phyloP scores from a whole-genome alignment of 1,140 invertebrate genomes.

The Drosophila equinoxialis region DNA sequence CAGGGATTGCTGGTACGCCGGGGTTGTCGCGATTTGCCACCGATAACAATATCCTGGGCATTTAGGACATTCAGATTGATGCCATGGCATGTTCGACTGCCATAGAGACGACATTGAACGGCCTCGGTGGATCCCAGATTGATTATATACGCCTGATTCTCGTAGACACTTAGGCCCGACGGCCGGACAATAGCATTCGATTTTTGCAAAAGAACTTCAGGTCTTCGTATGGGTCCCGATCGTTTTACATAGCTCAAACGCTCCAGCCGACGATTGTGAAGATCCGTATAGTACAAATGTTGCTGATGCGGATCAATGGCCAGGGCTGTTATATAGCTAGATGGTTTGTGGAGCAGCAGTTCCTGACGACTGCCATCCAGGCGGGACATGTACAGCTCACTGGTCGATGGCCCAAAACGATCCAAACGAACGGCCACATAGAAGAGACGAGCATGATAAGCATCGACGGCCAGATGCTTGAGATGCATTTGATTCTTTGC shows the following conservation, averaged over 20 bases:
- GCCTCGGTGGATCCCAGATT: conserved; percentile 83
- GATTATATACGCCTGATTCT: conserved; percentile 86
- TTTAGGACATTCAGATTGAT: conserved; percentile 83
- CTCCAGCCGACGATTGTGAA: conserved; percentile 86
- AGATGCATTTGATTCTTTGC: conserved; percentile 77
- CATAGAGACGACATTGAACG: conserved; percentile 84
- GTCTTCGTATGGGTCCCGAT: conserved; percentile 74
- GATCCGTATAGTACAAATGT: conserved; percentile 88
- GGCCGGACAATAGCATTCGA: conserved; percentile 83
- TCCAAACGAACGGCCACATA: conserved; percentile 84
- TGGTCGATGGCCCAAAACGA: conserved; percentile 81
- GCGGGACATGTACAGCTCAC: conserved; percentile 85
- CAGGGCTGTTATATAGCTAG: conserved; percentile 86
- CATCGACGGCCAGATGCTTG: conserved; percentile 84
- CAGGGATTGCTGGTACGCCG: conserved; percentile 82
- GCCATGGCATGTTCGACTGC: conserved; percentile 80
- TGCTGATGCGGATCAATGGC: conserved; percentile 87
- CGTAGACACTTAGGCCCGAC: conserved; percentile 85
- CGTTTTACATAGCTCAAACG: conserved; percentile 84
- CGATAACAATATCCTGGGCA: conserved; percentile 84
- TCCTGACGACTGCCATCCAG: conserved; percentile 86
- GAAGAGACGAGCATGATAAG: conserved; percentile 84
- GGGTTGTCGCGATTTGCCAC: conserved; percentile 85
- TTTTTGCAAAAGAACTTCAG: conserved; percentile 84
- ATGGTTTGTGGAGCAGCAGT: conserved; percentile 75